Conservation (phyloP, 2,113 vertebrate genomes). For the Seriola rivoliana region DNA sequence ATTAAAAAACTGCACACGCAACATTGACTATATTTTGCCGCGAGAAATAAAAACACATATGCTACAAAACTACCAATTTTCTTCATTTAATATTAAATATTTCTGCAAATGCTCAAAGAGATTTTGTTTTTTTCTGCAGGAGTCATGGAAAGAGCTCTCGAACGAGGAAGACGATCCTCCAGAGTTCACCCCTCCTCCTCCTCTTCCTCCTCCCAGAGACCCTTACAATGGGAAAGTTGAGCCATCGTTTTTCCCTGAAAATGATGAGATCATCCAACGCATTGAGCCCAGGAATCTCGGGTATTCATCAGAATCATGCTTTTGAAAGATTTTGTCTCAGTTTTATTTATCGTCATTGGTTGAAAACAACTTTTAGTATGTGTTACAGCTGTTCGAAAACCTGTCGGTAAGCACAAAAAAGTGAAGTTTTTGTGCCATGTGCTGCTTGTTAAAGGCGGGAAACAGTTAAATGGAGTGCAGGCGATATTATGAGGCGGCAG, state of each 20-base stretch:
- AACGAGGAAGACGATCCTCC: constrained; percentile 94
- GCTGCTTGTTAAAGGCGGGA: too few species aligned
- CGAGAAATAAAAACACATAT: background rate
- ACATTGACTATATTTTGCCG: background rate
- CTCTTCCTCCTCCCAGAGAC: constrained; percentile 86
- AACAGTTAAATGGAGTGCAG: too few species aligned
- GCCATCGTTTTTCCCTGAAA: constrained; percentile 71
- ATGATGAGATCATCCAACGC: constrained; percentile 43
- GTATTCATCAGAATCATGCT: constrained; percentile 47
- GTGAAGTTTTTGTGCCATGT: too few species aligned
- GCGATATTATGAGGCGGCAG: too few species aligned
- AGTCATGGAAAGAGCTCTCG: constrained; percentile 96
- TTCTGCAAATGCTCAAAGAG: background rate
- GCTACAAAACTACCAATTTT: background rate
- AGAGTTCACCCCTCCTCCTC: constrained; percentile 90
- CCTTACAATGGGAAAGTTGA: constrained; percentile 87
- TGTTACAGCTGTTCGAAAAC: too few species aligned
- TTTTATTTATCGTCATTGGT: background rate
- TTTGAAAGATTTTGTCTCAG: background rate
- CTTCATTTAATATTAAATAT: background rate
- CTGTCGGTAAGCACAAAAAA: too few species aligned
- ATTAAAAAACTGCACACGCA: background rate
- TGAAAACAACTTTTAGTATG: background rate
- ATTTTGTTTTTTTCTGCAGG: constrained; percentile 78
- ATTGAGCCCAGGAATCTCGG: constrained; percentile 52